Evolutionary conservation across 2,113 vertebrate genomes (phyloP).

Genomic region (Rafetus swinhoei): DNA sequence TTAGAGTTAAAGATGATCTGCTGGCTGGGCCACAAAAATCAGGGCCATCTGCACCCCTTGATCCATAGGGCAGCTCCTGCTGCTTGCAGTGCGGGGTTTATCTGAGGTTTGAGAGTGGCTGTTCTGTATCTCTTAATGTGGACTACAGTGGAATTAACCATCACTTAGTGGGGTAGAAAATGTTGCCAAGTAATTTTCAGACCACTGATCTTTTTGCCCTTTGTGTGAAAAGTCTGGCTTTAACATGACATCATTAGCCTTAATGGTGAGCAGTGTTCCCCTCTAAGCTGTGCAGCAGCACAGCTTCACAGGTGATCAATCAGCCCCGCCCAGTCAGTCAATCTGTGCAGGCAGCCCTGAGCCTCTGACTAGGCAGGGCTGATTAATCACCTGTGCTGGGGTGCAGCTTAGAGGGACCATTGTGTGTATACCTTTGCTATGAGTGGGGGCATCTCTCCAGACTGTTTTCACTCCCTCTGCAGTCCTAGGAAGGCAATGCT

Average conservation of each 20-base stretch:
- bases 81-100: not conserved
- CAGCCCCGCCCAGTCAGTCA: no score
- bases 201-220: not conserved
- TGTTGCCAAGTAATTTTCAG: not conserved
- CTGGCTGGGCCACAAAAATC: not conserved
- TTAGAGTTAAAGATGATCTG: not conserved
- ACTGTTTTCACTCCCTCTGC: not conserved
- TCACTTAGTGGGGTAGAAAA: accelerated
- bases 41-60: not conserved
- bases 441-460: accelerated
- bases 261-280: not conserved
- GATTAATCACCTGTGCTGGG: no score
- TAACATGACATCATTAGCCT: accelerated
- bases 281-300: no score
- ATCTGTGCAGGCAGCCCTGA: no score
- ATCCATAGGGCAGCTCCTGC: not conserved
- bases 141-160: not conserved
- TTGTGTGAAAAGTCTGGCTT: not conserved
- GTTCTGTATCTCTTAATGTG: not conserved
- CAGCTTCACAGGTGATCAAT: no score
- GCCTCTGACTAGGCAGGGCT: no score
- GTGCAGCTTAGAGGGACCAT: no score
- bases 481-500: not conserved
- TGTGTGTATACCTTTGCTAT: not conserved
- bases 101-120: not conserved